These are phyloP conservation scores for Brachyalestes nurse DNA, from an alignment of 2,797 vertebrate species.

Conservation along the genomic window DNA sequence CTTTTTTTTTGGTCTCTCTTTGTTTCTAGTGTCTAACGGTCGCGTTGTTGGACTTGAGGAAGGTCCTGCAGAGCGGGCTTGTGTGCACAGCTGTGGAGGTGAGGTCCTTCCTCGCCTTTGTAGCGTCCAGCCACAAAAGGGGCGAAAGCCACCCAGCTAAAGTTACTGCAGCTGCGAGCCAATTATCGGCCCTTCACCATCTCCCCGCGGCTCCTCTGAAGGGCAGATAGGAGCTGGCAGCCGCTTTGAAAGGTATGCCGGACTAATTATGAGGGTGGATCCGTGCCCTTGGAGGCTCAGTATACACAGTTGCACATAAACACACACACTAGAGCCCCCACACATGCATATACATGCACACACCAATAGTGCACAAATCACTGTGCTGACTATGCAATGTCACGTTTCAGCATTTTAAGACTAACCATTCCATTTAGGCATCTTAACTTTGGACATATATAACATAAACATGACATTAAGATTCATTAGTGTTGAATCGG, in stretches of 20 bases:
- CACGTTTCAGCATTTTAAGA: background rate
- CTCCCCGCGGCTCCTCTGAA: conserved; percentile 55
- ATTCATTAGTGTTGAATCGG: conserved; percentile 11
- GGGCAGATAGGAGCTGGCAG: conserved; percentile 53
- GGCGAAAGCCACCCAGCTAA: conserved; percentile 57
- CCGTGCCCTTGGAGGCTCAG: conserved; percentile 14
- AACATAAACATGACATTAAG: background rate
- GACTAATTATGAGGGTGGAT: conserved; percentile 34
- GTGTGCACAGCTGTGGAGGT: conserved; percentile 80
- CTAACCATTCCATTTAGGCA: background rate
- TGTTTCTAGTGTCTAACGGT: conserved; percentile 59
- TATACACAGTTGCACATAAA: background rate
- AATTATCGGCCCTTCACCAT: conserved; percentile 64
- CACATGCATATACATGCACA: background rate
- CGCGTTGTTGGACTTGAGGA: conserved; percentile 69
- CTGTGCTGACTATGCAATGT: background rate
- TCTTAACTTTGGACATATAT: background rate
- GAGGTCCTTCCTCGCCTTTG: conserved; percentile 66
- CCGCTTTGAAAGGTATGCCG: conserved; percentile 38
- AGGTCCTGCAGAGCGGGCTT: conserved; percentile 69
- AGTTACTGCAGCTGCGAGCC: conserved; percentile 75
- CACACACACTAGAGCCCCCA: background rate
- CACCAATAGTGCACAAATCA: background rate
- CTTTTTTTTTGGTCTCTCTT: conserved; percentile 55
- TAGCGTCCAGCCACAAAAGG: conserved; percentile 71